Conservation (phyloP, 2,113 vertebrate genomes). For the Geothlypis trichas region DNA sequence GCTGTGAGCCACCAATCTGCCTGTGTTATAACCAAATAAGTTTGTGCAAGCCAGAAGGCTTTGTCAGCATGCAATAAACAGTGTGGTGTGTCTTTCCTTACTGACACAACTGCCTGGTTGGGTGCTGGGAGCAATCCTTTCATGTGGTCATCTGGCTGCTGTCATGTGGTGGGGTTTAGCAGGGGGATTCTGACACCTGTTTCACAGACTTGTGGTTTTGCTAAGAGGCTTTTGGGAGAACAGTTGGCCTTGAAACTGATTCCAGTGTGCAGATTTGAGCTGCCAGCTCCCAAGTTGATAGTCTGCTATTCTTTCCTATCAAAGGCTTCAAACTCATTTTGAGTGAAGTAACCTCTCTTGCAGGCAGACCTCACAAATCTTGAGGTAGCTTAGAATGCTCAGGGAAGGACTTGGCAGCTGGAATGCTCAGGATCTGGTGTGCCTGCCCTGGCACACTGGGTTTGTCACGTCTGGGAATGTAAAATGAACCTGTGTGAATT, state of each 20-base stretch:
- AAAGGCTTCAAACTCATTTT: background rate
- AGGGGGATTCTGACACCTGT: background rate
- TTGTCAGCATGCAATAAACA: background rate
- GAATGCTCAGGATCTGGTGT: background rate
- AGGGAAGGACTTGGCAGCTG: background rate
- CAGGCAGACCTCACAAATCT: background rate
- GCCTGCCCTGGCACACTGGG: background rate
- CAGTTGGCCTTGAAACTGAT: background rate
- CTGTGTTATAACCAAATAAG: background rate
- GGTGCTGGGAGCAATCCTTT: background rate
- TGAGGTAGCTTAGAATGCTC: background rate
- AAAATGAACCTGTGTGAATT: background rate
- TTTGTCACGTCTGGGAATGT: background rate
- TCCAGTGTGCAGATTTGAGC: background rate
- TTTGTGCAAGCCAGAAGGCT: background rate
- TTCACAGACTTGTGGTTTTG: background rate
- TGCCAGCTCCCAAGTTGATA: background rate
- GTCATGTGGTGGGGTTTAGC: background rate
- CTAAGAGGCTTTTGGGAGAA: background rate
- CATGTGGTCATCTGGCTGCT: background rate
- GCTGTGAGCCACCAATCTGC: background rate
- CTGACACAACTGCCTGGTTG: background rate
- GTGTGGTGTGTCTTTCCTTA: background rate
- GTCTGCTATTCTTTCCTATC: background rate
- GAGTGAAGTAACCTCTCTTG: background rate